Base-by-base conservation (phyloP, 1,140 invertebrate species). In the Diachasmimorpha longicaudata region DNA sequence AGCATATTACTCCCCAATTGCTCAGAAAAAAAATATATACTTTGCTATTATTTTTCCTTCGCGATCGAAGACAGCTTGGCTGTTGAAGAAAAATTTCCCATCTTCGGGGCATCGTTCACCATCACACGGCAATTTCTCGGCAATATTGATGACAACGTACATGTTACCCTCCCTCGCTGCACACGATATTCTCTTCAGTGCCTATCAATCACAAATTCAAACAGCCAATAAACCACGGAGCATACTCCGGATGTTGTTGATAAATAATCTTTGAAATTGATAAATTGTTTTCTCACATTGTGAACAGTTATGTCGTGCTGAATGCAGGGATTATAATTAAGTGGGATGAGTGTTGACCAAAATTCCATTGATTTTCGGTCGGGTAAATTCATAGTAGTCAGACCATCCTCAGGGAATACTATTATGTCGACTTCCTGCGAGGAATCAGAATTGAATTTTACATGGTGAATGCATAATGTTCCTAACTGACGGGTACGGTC, bases 101-200 rank as follows among this genome's bases (percentile, higher is more conserved):
- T 90, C 88, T 0, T 52, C 21, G 13, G 68, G 23, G 75, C 90
- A 82, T 79, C 78, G 68, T 10, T 77, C 77, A 66, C 79, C 78
- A 0, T 77, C 80, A 81, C 93, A 94, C 52, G 90, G 82, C 23
- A 90, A 84, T 37, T 90, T 86, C 82, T 96, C 95, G 13, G 91
- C 90, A 0, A 95, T 86, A 85, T 97, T 96, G 0, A 95, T 90
- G 0, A 96, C 93, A 0, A 96, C 82, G 77, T 92, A 93, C 0
- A 92, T 89, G 2, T 78, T 42, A 78, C 90, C 83, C 1, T 88
- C 37, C 39, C 78, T 83, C 0, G 93, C 92, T 0, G 90, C 85
- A 80, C 92, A 93, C 42, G 92, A 93, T 44, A 93, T 77, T 31
- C 77, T 79, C 37, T 78, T 81, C 6, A 91, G 14, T 44, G 84